Percentiles rank a stretch among this genome's conserved stretches.
These are phyloP conservation scores for Taenioides sp. DNA, from an alignment of 2,797 vertebrate species.

Conservation along the genomic window DNA sequence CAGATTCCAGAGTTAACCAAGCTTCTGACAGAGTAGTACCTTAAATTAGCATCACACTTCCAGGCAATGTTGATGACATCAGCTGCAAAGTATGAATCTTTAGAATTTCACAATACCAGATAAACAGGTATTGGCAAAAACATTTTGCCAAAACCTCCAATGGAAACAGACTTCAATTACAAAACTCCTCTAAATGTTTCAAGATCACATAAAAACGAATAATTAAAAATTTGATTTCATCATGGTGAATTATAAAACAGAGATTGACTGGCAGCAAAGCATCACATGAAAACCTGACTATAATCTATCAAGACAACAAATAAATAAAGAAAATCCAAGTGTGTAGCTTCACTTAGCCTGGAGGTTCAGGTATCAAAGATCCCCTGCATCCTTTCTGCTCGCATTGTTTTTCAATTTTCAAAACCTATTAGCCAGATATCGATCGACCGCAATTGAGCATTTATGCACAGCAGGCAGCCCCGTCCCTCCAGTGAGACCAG, in stretches of 20 bases:
- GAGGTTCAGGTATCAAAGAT: constrained; percentile 64
- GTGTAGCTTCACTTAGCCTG: constrained; percentile 69
- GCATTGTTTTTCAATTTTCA: constrained; percentile 78
- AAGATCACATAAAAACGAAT: constrained; percentile 62
- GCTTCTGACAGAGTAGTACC: no score
- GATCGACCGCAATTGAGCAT: constrained; percentile 77
- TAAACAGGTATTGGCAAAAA: no score
- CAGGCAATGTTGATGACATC: no score
- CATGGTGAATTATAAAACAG: constrained; percentile 69
- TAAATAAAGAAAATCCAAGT: constrained; percentile 60
- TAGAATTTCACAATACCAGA: no score
- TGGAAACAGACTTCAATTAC: no score
- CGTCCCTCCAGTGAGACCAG: constrained; percentile 71
- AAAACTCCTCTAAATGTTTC: constrained; percentile 47
- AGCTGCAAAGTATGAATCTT: no score
- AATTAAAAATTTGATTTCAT: constrained; percentile 71
- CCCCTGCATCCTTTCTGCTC: constrained; percentile 66
- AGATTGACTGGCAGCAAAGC: constrained; percentile 71
- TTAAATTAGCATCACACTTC: no score
- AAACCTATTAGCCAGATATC: constrained; percentile 76
- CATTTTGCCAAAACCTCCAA: no score
- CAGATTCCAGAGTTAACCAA: no score
- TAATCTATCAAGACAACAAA: constrained; percentile 60
- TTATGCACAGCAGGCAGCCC: constrained; percentile 79
- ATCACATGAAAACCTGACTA: constrained; percentile 63